These are phyloP conservation scores for Neodiprion fabricii DNA, from an alignment of 1,140 invertebrate genomes.

Conservation along the genomic window DNA sequence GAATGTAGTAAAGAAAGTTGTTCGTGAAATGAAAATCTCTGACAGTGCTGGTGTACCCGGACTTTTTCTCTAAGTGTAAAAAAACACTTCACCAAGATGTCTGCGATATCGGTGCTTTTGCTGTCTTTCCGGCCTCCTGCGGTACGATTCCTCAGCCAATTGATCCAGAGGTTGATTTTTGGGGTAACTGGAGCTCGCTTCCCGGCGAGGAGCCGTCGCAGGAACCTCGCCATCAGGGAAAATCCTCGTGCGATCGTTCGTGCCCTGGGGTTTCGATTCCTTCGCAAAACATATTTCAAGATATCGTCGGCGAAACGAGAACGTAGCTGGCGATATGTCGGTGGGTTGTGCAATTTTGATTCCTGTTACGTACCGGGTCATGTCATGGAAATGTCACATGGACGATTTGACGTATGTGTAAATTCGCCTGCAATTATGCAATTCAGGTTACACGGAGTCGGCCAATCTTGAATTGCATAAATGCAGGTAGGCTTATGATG, in stretches of 20 bases:
- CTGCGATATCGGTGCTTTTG: conserved; percentile 21
- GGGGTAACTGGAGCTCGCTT: background rate
- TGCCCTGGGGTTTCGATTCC: background rate
- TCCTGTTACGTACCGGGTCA: too few species aligned
- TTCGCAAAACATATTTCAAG: background rate
- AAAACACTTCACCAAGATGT: conserved; percentile 23
- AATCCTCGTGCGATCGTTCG: background rate
- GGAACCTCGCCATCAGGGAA: background rate
- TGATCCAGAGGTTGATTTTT: background rate
- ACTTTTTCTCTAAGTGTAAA: conserved; percentile 13
- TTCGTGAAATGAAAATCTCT: too few species aligned
- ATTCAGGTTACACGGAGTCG: too few species aligned
- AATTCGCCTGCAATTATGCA: too few species aligned
- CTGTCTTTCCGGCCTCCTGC: background rate
- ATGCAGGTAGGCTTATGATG: too few species aligned
- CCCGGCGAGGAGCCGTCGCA: background rate
- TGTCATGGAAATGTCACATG: too few species aligned
- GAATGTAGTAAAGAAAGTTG: too few species aligned
- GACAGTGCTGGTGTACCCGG: too few species aligned
- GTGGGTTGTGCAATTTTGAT: too few species aligned
- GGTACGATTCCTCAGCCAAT: background rate
- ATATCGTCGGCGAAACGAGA: background rate
- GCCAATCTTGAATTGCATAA: too few species aligned
- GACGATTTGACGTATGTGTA: too few species aligned
- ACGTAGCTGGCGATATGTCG: background rate